Base-by-base conservation (phyloP, 2,888 invertebrate genomes). In the Macrosoma leucophasiata region DNA sequence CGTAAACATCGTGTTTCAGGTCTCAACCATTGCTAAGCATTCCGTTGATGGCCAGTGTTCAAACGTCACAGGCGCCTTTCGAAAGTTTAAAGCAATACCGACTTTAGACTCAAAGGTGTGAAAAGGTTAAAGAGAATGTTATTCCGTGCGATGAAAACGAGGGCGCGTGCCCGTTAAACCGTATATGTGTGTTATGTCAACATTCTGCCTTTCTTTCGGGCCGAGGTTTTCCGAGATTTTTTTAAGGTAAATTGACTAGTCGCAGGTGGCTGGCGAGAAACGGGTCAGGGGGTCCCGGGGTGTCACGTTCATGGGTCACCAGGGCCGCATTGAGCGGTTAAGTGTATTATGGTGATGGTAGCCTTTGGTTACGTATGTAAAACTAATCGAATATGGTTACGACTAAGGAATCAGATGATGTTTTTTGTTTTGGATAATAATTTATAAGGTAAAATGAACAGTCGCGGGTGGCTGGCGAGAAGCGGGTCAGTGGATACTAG, bases 241-340 rank as follows among this genome's bases (percentile, higher is more conserved):
- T 79, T 71, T 70, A 69, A 75, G 67, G 72, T 70, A 77, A 81
- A 82, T 82, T 81, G 76, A 81, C 79, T 75, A 65, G 81, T 76
- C 60, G 67, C 74, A 68, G 67, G 61, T 71, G 71, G 68, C 61
- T 68, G 66, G 61, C 63, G 69, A 70, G 73, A 82, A 82, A 62
- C 75, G 67, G 84, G 82, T 81, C 82, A 82, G 73, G 75, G 59
- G 76, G 78, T 72, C 72, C 73, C 61, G 50, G 58, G 67, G 63
- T 78, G 76, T 81, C 79, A 79, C 70, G 77, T 77, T 78, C 76
- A 77, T 72, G 74, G 69, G 70, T 63, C 77, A 77, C 61, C 70
- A 70, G 82, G 62, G 63, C 29, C 51, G 73, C 36, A 74, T 53
- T 61, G 26, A 10, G 9, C 8, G 25, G 29, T 32, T 29, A 30